These are phyloP conservation scores for Drosophila histrio DNA, from an alignment of 2,888 invertebrate species.

Conservation along the genomic window DNA sequence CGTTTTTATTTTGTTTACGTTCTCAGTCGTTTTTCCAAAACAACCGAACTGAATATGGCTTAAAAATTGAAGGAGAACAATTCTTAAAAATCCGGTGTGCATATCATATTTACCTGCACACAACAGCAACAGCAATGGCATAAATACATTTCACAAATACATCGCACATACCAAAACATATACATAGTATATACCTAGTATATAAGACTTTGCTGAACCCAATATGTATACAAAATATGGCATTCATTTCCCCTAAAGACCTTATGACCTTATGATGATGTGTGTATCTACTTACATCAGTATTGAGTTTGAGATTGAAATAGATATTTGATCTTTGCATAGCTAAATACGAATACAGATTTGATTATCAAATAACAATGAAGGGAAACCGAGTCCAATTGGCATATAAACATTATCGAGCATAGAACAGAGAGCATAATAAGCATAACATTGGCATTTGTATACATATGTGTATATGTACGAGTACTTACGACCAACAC, in stretches of 20 bases:
- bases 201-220: neutral
- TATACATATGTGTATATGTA: slow-evolving; percentile 19
- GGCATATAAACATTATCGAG: neutral
- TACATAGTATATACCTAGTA: neutral
- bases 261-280: neutral
- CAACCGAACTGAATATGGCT: slow-evolving; percentile 34
- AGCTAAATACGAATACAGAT: slow-evolving; percentile 23
- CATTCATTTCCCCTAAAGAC: neutral
- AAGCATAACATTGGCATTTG: slow-evolving; percentile 54
- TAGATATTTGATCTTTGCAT: neutral
- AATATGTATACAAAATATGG: neutral
- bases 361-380: neutral
- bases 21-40: slow-evolving; percentile 1
- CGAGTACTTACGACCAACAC: slow-evolving; percentile 1
- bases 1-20: neutral
- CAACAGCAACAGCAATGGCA: neutral
- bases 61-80: neutral
- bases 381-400: neutral
- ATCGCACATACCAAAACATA: neutral
- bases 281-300: neutral
- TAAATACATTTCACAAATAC: neutral
- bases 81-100: neutral
- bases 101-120: slow-evolving; percentile 33
- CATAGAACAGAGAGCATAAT: slow-evolving; percentile 12
- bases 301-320: neutral